Base-by-base conservation (phyloP, 2,888 invertebrate genomes). In the Philereme transversata region DNA sequence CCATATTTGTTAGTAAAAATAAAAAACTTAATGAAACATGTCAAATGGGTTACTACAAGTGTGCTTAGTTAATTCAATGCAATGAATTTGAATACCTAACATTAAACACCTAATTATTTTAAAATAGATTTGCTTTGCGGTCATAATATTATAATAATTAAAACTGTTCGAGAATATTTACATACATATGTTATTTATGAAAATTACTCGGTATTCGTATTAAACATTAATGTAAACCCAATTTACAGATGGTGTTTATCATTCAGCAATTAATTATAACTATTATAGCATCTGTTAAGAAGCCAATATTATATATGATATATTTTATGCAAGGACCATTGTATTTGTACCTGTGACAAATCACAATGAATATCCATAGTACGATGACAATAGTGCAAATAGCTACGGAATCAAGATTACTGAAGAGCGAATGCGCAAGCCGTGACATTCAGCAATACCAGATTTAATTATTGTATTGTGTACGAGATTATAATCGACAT, bases 241-340 rank as follows among this genome's bases (percentile, higher is more conserved):
- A 58, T 61, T 22, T 60, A 58, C 33, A 48, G 10, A 34, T 51
- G 48, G 33, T 46, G 54, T 51, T 60, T 57, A 51, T 52, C n/a
- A 11, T 57, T 59, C 33, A 59, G 40, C 11, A 36, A 50, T 52
- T 45, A 47, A 62, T 58, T 57, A 11, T 44, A 62, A 51, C 57
- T 53, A 57, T 71, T 75, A 60, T 65, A 65, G 70, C 69, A 74
- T 71, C 59, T 62, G 70, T 69, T 69, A 58, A 57, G 40, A 57
- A 52, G 47, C 58, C 47, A 38, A 40, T 54, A 70, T 64, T 65
- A 53, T 45, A 64, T 62, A 68, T 70, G 78, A 78, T 75, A 81
- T 85, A 87, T 82, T 80, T 84, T 79, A 82, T 74, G 68, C 69
- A 78, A 74, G 71, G 68, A 76, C 82, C 71, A 88, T 89, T 88